phyloP scores from a whole-genome alignment of 1,140 invertebrate species.

The Orius insidiosus region DNA sequence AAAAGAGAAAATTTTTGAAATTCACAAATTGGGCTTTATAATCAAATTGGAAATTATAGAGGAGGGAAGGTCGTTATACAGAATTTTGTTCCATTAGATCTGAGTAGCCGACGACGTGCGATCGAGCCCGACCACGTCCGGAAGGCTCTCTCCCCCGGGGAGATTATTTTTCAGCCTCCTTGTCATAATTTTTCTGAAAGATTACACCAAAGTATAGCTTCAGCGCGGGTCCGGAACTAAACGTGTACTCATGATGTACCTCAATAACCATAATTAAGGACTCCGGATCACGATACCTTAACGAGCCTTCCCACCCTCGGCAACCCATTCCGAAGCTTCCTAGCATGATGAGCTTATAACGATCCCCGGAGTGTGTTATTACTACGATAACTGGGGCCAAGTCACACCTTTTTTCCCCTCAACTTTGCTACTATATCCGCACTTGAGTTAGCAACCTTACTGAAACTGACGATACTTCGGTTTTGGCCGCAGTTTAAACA shows the following conservation, averaged over 20 bases:
- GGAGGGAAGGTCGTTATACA: no score
- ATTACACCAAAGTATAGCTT: slow-evolving; percentile 9
- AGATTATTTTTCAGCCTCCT: not conserved
- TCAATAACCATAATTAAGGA: slow-evolving; percentile 10
- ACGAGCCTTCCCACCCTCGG: slow-evolving; percentile 5
- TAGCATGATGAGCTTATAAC: slow-evolving; percentile 10
- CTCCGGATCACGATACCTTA: slow-evolving; percentile 5
- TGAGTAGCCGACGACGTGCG: no score
- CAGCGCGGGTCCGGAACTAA: slow-evolving; percentile 3
- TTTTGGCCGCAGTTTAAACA: no score
- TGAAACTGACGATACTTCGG: no score
- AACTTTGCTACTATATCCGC: no score
- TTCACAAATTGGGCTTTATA: no score
- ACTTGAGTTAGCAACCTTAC: no score
- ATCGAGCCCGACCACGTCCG: not conserved
- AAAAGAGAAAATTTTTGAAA: no score
- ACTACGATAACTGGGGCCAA: slow-evolving; percentile 5
- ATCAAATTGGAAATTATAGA: no score
- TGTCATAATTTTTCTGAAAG: slow-evolving; percentile 8
- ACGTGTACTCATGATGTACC: slow-evolving; percentile 7
- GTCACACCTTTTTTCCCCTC: slow-evolving; percentile 4
- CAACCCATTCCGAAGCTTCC: no score
- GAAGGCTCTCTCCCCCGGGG: not conserved
- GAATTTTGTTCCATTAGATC: no score
- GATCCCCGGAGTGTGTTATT: slow-evolving; percentile 5